Evolutionary conservation across 2,113 vertebrate species (phyloP).

Genomic region (Zosterops hypoxanthus): DNA sequence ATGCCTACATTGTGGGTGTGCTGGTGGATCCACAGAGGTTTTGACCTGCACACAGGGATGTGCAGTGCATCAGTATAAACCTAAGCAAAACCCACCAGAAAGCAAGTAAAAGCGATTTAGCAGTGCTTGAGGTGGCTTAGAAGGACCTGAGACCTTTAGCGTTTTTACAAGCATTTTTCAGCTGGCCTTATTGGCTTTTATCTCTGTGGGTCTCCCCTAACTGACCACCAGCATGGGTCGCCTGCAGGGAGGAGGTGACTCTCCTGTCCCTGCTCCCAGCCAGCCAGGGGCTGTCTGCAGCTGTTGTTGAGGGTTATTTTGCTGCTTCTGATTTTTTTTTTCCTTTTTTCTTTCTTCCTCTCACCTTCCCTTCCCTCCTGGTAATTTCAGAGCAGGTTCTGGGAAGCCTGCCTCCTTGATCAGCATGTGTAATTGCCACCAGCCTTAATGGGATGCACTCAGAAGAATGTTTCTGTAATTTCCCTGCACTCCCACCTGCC

Average conservation of each 20-base stretch:
- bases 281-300: neutral
- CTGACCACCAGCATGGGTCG: neutral
- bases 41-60: neutral
- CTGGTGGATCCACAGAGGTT: neutral
- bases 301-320: neutral
- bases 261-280: neutral
- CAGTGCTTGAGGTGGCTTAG: slow-evolving; percentile 29
- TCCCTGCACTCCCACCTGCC: neutral
- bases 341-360: neutral
- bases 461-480: neutral
- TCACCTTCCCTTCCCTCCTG: neutral
- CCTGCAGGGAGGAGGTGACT: neutral
- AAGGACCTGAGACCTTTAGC: neutral
- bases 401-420: neutral
- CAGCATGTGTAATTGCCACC: neutral
- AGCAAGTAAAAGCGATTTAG: slow-evolving; percentile 41
- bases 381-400: neutral
- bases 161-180: slow-evolving; percentile 41
- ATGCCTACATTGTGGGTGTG: accelerated
- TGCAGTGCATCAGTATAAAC: slow-evolving; percentile 18
- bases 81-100: slow-evolving; percentile 42
- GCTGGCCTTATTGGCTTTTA: slow-evolving; percentile 16
- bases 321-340: neutral
- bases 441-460: neutral
- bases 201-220: slow-evolving; percentile 5